Evolutionary conservation across 2,888 invertebrate species (phyloP).

Genomic region (Pollenia amentaria): DNA sequence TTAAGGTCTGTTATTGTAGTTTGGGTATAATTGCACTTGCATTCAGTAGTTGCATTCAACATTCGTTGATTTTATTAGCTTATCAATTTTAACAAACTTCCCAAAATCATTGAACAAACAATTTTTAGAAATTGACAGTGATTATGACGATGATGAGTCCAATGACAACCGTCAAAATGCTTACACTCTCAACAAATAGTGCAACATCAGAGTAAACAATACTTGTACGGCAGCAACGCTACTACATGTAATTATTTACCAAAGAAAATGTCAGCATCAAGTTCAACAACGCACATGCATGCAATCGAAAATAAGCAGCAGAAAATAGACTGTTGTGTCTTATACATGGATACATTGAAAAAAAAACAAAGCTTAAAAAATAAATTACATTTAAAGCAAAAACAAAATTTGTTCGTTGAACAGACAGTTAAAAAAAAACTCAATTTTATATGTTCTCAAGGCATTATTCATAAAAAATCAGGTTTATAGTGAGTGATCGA

Average conservation of each 20-base stretch:
- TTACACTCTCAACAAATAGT: slow-evolving; percentile 79
- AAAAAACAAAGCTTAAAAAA: not conserved
- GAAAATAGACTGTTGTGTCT: not conserved
- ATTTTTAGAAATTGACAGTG: slow-evolving; percentile 54
- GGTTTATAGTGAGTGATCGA: too few relatives aligned
- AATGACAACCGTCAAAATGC: slow-evolving; percentile 75
- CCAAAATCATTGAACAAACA: slow-evolving; percentile 59
- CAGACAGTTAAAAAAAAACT: too few relatives aligned
- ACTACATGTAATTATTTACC: slow-evolving; percentile 46
- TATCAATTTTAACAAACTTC: slow-evolving; percentile 52
- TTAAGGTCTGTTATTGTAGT: too few relatives aligned
- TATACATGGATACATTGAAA: not conserved
- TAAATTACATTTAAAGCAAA: too few relatives aligned
- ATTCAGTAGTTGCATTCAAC: slow-evolving; percentile 12
- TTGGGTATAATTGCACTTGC: too few relatives aligned
- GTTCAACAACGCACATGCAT: slow-evolving; percentile 4
- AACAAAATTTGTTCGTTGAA: too few relatives aligned
- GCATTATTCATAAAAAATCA: too few relatives aligned
- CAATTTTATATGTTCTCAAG: too few relatives aligned
- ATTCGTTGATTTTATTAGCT: slow-evolving; percentile 61
- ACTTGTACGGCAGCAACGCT: not conserved
- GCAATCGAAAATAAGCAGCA: not conserved
- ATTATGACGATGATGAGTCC: slow-evolving; percentile 17
- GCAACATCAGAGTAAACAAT: slow-evolving; percentile 71
- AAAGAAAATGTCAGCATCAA: slow-evolving; percentile 50